These are phyloP conservation scores for Polydrusus cervinus DNA, from an alignment of 2,888 invertebrate genomes.

Conservation along the genomic window DNA sequence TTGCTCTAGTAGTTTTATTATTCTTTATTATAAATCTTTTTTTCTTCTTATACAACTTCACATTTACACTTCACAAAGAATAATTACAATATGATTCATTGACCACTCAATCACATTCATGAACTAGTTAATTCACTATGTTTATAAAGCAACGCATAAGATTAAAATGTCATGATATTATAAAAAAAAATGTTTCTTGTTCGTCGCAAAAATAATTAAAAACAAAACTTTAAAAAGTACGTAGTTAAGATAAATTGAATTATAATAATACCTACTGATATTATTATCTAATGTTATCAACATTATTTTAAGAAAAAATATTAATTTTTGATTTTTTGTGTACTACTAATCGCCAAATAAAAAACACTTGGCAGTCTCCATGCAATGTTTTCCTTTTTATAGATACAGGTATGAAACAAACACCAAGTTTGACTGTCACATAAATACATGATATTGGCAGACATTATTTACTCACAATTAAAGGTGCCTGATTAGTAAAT, in stretches of 20 bases:
- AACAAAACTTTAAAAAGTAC: not conserved
- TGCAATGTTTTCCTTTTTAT: no score
- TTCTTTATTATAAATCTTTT: not conserved
- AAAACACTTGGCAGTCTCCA: no score
- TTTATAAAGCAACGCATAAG: not conserved
- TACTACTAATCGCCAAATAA: no score
- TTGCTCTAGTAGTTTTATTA: not conserved
- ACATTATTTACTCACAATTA: no score
- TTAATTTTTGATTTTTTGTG: no score
- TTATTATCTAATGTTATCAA: constrained; percentile 1
- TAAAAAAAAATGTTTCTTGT: not conserved
- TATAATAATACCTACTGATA: not conserved
- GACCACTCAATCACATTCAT: no score
- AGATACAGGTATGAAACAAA: no score
- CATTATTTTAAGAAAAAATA: not conserved
- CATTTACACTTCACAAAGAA: no score
- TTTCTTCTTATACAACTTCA: not conserved
- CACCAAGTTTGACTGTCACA: no score
- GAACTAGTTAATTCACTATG: not conserved
- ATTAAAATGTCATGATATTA: not conserved
- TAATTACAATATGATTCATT: no score
- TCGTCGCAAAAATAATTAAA: not conserved
- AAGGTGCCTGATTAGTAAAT: no score
- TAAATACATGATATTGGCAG: no score
- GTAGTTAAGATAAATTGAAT: not conserved